These are phyloP conservation scores for Coregonus suidteri DNA, from an alignment of 2,797 vertebrate genomes.

Conservation along the genomic window DNA sequence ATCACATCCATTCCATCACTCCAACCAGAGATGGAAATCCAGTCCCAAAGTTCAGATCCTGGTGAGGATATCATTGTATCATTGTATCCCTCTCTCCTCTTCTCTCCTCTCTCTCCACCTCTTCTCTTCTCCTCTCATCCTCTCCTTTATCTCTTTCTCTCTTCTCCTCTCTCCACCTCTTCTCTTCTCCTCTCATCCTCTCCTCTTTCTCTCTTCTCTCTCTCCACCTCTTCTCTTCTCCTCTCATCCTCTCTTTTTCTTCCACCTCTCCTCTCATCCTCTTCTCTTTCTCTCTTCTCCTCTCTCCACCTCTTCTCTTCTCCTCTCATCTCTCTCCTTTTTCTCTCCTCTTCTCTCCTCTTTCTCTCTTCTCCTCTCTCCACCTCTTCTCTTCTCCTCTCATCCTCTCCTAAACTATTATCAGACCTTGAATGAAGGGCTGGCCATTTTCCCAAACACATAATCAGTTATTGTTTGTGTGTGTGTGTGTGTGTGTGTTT, in stretches of 20 bases:
- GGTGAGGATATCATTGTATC: constrained; percentile 52
- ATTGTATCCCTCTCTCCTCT: constrained; percentile 18
- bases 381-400: no score
- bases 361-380: constrained; percentile 29
- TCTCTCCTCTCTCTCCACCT: background rate
- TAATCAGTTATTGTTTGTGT: constrained; percentile 33
- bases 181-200: background rate
- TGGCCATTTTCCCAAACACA: constrained; percentile 24
- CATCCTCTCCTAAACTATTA: background rate
- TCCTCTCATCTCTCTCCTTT: background rate
- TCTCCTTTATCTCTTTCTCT: background rate
- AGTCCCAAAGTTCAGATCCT: constrained; percentile 60
- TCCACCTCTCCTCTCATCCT: background rate
- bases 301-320: constrained; percentile 23
- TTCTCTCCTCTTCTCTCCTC: background rate
- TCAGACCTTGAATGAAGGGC: background rate
- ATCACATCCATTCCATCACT: constrained; percentile 19
- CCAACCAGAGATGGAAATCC: constrained; percentile 59
- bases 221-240: background rate
- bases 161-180: background rate
- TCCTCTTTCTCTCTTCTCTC: constrained; percentile 1
- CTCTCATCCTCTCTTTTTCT: background rate
- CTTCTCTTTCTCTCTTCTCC: background rate
- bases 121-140: background rate
- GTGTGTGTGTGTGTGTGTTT: background rate